These are phyloP conservation scores for Hyperoplus lanceolatus DNA, from an alignment of 2,797 vertebrate species.

Conservation along the genomic window DNA sequence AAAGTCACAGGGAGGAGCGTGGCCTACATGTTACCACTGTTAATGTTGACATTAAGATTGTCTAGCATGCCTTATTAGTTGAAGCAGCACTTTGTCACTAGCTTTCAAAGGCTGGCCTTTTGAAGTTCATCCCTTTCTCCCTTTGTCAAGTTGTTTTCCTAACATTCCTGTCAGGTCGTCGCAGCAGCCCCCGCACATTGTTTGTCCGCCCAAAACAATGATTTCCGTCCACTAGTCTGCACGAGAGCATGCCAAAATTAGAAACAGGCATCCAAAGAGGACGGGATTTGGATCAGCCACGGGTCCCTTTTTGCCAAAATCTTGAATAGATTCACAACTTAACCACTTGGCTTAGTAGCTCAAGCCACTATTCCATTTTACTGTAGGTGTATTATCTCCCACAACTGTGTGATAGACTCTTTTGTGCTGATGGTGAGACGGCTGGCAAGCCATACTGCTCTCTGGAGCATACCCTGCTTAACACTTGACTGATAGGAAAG, in stretches of 20 bases:
- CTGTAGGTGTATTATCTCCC: conserved; percentile 69
- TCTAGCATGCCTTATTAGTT: conserved; percentile 45
- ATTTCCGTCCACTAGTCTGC: conserved; percentile 60
- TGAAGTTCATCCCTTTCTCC: conserved; percentile 65
- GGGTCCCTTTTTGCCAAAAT: conserved; percentile 48
- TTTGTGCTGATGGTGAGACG: conserved; percentile 43
- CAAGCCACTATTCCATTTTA: conserved; percentile 36
- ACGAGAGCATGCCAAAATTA: conserved; percentile 55
- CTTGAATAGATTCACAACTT: conserved; percentile 53
- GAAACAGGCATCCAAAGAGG: conserved; percentile 61
- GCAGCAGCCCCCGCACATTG: conserved; percentile 69
- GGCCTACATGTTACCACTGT: conserved; percentile 39
- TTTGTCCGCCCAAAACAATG: conserved; percentile 74
- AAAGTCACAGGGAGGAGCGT: conserved; percentile 29
- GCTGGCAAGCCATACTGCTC: conserved; percentile 41
- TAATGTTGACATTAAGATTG: conserved; percentile 51
- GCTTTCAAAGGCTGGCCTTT: conserved; percentile 61
- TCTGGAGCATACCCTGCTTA: conserved; percentile 29
- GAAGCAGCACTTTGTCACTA: conserved; percentile 46
- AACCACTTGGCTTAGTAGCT: conserved; percentile 28
- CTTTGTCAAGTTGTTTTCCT: conserved; percentile 73
- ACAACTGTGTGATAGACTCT: conserved; percentile 45
- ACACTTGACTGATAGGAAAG: conserved; percentile 23
- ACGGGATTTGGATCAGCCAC: conserved; percentile 58
- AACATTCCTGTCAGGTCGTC: conserved; percentile 78